These are phyloP conservation scores for Agrypnus murinus DNA, from an alignment of 2,888 invertebrate species.

Conservation along the genomic window DNA sequence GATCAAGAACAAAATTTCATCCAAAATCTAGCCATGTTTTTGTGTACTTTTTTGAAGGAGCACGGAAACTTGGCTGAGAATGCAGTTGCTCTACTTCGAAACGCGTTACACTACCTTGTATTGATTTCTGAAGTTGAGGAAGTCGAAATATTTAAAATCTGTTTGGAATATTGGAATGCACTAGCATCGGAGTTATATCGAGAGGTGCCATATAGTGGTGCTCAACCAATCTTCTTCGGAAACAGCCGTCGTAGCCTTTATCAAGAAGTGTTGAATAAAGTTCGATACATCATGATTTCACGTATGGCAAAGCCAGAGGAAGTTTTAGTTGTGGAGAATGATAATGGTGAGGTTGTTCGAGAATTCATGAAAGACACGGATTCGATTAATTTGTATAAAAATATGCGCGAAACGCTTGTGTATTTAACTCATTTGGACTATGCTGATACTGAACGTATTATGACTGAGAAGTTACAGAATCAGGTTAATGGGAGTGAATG, in stretches of 20 bases:
- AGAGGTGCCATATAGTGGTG: constrained; percentile 78
- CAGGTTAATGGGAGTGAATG: constrained; percentile 99
- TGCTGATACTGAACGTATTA: constrained; percentile 97
- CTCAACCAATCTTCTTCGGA: constrained; percentile 64
- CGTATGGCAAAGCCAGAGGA: constrained; percentile 99
- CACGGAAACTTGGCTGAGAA: constrained; percentile 93
- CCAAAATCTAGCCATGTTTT: constrained; percentile 97
- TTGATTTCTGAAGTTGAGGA: constrained; percentile 98
- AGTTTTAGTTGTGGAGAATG: constrained; percentile 99
- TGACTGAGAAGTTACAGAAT: constrained; percentile 98
- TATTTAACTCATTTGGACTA: constrained; percentile 99
- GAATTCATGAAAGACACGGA: constrained; percentile 99
- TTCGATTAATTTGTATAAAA: constrained; percentile 99
- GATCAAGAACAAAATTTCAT: constrained; percentile 99
- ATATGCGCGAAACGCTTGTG: constrained; percentile 98
- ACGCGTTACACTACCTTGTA: constrained; percentile 90
- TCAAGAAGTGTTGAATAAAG: constrained; percentile 87
- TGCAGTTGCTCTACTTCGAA: constrained; percentile 84
- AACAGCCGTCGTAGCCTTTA: constrained; percentile 81
- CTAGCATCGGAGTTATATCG: constrained; percentile 94
- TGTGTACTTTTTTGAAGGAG: constrained; percentile 97
- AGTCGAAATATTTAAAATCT: constrained; percentile 99
- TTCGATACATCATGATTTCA: constrained; percentile 98
- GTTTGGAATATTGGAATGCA: constrained; percentile 98
- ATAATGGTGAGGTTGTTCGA: constrained; percentile 98